Conservation (phyloP, 2,797 vertebrate species). For the Channa striata region DNA sequence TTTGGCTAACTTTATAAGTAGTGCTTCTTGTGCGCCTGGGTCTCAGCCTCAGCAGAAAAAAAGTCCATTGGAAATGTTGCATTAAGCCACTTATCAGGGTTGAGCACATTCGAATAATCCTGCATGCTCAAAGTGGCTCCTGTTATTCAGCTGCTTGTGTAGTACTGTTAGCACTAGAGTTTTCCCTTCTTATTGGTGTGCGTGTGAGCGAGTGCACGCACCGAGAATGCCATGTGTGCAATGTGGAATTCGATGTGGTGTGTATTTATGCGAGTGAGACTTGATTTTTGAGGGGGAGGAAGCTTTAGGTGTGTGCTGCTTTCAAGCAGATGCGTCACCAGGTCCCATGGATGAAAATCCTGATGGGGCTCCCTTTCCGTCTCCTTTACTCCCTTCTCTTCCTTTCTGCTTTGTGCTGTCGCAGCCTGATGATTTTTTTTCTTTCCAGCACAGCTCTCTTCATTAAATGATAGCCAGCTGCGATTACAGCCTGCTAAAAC, state of each 20-base stretch:
- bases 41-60: conserved; percentile 84
- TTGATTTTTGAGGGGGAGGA: conserved; percentile 9
- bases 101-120: conserved; percentile 88
- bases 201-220: conserved; percentile 14
- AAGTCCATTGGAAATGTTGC: conserved; percentile 83
- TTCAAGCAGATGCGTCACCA: conserved; percentile 52
- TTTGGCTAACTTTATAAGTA: conserved; percentile 87
- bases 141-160: conserved; percentile 80
- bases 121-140: conserved; percentile 82
- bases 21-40: conserved; percentile 80
- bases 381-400: conserved; percentile 4
- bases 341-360: conserved; percentile 49
- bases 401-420: conserved; percentile 5
- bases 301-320: conserved; percentile 48
- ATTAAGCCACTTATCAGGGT: conserved; percentile 88
- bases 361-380: conserved; percentile 47
- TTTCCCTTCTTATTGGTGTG: conserved; percentile 48
- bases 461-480: conserved; percentile 58
- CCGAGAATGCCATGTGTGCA: conserved; percentile 37
- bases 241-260: conserved; percentile 40
- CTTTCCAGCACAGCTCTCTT: conserved; percentile 35
- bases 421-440: conserved; percentile 14
- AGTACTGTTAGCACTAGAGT: conserved; percentile 61
- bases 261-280: conserved; percentile 43
- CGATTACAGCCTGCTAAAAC: conserved; percentile 52